phyloP scores from a whole-genome alignment of 2,888 invertebrate species.

The Teleogryllus oceanicus region DNA sequence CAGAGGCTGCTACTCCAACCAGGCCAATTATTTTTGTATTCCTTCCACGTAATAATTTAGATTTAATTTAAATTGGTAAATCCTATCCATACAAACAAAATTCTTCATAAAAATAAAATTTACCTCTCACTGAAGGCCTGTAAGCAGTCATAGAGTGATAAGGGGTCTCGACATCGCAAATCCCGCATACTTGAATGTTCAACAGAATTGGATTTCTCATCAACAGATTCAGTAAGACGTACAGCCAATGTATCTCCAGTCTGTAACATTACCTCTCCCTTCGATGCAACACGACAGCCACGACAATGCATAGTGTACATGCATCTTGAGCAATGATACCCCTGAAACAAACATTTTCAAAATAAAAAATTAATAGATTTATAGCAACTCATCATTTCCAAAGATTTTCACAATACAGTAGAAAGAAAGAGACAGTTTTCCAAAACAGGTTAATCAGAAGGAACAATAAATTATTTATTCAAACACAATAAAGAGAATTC shows the following conservation, averaged over 20 bases:
- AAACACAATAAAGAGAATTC: no score
- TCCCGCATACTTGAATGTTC: constrained; percentile 53
- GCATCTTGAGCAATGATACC: constrained; percentile 58
- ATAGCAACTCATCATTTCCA: no score
- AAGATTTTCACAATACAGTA: no score
- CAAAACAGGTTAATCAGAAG: no score
- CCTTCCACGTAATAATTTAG: no score
- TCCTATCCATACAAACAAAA: neutral
- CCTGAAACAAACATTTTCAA: constrained; percentile 45
- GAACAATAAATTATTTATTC: no score
- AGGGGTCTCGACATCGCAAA: constrained; percentile 51
- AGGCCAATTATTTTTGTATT: no score
- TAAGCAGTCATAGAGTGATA: constrained; percentile 60
- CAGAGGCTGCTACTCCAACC: no score
- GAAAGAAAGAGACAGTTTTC: no score
- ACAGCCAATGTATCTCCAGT: constrained; percentile 56
- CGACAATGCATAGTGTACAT: constrained; percentile 55
- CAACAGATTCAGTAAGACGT: constrained; percentile 47
- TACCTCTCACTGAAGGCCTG: constrained; percentile 60
- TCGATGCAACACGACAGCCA: constrained; percentile 54
- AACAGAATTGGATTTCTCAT: constrained; percentile 43
- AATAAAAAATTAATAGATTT: no score
- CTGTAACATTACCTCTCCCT: constrained; percentile 52
- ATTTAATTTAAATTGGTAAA: no score
- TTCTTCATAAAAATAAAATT: neutral